These are phyloP conservation scores for Cherax destructor DNA, from an alignment of 1,140 invertebrate genomes.

Conservation along the genomic window DNA sequence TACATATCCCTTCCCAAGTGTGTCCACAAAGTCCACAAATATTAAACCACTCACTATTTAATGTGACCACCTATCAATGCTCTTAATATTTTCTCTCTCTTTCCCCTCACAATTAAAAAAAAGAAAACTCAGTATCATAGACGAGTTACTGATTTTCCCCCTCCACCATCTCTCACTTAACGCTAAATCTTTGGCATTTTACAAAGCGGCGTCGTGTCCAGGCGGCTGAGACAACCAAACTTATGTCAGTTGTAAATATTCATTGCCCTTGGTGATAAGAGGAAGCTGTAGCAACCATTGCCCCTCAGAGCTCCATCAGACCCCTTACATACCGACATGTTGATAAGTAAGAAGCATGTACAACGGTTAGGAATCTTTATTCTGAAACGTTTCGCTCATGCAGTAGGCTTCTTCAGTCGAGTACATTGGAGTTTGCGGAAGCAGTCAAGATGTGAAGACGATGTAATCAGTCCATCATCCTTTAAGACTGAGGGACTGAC, in stretches of 20 bases:
- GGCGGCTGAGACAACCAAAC: constrained; percentile 31
- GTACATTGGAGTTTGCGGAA: no score
- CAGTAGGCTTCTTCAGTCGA: no score
- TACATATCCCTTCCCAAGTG: background rate
- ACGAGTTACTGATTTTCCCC: background rate
- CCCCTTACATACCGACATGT: no score
- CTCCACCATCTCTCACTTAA: background rate
- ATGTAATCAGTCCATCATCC: no score
- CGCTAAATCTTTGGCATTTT: background rate
- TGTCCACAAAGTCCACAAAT: background rate
- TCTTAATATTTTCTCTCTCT: background rate
- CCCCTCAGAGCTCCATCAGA: background rate
- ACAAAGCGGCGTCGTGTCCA: constrained; percentile 22
- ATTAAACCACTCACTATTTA: background rate
- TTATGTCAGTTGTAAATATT: constrained; percentile 3
- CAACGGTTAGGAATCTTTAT: no score
- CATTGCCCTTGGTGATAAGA: background rate
- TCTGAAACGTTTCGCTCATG: no score
- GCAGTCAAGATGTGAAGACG: no score
- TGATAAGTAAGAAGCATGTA: no score
- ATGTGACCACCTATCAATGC: background rate
- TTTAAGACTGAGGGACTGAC: no score
- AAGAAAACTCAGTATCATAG: background rate
- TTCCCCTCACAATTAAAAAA: no score
- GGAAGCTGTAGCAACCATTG: no score